Evolutionary conservation across 2,888 invertebrate species (phyloP).

Genomic region (Drosophila robusta): DNA sequence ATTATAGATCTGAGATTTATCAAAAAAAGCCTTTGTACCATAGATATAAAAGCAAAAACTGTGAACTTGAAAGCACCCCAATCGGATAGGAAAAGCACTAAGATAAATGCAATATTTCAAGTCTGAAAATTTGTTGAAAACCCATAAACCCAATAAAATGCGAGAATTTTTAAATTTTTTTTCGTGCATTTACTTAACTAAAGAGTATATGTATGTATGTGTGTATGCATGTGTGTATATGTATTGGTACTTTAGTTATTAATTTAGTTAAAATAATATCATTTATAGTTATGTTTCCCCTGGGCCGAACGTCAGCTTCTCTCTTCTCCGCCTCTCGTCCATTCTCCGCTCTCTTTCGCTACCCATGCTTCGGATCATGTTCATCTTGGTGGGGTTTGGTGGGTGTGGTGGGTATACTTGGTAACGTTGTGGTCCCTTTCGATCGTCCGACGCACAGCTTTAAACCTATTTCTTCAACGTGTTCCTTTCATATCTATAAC

Average conservation of each 20-base stretch:
- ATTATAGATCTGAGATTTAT: too few species aligned
- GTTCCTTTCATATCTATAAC: conserved; percentile 34
- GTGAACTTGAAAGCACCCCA: too few species aligned
- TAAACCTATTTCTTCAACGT: conserved; percentile 29
- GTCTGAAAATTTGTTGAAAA: too few species aligned
- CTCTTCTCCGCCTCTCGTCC: neutral
- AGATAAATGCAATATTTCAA: too few species aligned
- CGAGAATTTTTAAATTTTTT: conserved; percentile 40
- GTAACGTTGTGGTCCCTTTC: conserved; percentile 16
- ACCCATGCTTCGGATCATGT: conserved; percentile 1
- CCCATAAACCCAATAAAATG: neutral
- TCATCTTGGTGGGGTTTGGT: conserved; percentile 28
- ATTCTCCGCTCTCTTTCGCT: neutral
- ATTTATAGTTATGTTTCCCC: conserved; percentile 54
- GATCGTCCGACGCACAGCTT: conserved; percentile 25
- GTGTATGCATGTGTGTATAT: neutral
- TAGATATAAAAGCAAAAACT: too few species aligned
- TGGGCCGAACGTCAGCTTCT: conserved; percentile 6
- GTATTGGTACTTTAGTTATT: conserved; percentile 45
- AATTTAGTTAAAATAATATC: conserved; percentile 70
- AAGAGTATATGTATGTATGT: conserved; percentile 60
- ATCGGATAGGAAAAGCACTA: too few species aligned
- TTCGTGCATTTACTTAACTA: conserved; percentile 72
- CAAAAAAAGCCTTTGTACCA: too few species aligned
- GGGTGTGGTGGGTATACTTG: conserved; percentile 31